Conservation (phyloP, 2,888 invertebrate genomes). For the Ephialtes manifestator region DNA sequence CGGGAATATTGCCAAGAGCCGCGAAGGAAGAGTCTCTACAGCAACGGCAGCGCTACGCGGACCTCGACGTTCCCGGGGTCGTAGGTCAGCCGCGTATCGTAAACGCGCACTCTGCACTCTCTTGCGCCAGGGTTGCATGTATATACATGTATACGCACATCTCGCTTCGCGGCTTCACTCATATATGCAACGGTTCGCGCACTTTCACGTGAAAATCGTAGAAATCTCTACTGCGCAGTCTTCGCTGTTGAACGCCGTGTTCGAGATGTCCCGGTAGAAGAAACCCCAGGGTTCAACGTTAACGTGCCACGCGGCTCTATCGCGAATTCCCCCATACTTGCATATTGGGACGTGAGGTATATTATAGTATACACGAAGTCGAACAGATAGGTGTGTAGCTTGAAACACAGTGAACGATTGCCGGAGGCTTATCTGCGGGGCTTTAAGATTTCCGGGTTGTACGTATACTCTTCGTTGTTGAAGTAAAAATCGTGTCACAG, state of each 20-base stretch:
- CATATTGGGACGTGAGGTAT: conserved; percentile 27
- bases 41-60: conserved; percentile 55
- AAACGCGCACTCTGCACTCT: conserved; percentile 70
- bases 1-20: conserved; percentile 54
- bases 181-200: conserved; percentile 41
- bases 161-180: conserved; percentile 71
- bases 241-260: conserved; percentile 42
- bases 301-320: conserved; percentile 40
- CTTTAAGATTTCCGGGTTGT: conserved; percentile 52
- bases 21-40: conserved; percentile 51
- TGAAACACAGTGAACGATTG: conserved; percentile 48
- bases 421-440: conserved; percentile 36
- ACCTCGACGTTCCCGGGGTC: conserved; percentile 68
- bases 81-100: conserved; percentile 71
- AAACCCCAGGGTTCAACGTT: conserved; percentile 47
- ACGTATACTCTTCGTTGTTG: conserved; percentile 10
- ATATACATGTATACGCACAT: conserved; percentile 64
- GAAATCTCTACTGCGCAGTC: conserved; percentile 62
- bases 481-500: conserved; percentile 42
- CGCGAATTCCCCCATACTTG: conserved; percentile 35
- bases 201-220: conserved; percentile 71
- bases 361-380: conserved; percentile 37
- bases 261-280: conserved; percentile 61
- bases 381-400: conserved; percentile 30
- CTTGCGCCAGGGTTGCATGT: conserved; percentile 45